Evolutionary conservation across 1,140 invertebrate genomes (phyloP).

Genomic region (Whitmania pigra): DNA sequence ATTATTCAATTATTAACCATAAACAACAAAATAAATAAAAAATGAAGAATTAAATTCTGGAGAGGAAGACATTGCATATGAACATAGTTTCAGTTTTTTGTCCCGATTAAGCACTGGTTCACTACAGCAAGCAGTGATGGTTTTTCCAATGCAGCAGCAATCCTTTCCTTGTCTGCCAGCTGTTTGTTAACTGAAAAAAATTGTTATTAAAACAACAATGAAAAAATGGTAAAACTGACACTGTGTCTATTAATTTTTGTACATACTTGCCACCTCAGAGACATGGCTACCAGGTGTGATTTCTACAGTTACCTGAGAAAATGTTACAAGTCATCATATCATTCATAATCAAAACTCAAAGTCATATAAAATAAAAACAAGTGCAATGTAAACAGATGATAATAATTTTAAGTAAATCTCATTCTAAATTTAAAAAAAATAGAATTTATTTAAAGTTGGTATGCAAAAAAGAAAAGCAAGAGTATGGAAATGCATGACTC

Average conservation of each 20-base stretch:
- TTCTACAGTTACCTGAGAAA: slow-evolving; percentile 73
- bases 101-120: slow-evolving; percentile 62
- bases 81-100: slow-evolving; percentile 4
- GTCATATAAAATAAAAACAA: not conserved
- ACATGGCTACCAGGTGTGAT: slow-evolving; percentile 83
- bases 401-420: too few species aligned
- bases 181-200: slow-evolving; percentile 73
- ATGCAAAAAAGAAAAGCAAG: too few species aligned
- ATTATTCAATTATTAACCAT: too few species aligned
- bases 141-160: slow-evolving; percentile 92
- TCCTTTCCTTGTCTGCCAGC: slow-evolving; percentile 89
- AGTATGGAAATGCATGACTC: too few species aligned
- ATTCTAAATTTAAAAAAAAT: too few species aligned
- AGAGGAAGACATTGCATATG: too few species aligned
- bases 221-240: not conserved
- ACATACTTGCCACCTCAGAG: slow-evolving; percentile 60
- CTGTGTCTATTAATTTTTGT: not conserved
- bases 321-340: not conserved
- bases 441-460: too few species aligned
- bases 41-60: too few species aligned
- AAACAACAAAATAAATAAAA: too few species aligned
- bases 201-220: not conserved
- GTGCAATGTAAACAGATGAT: not conserved
- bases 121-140: slow-evolving; percentile 76
- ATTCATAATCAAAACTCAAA: not conserved